Evolutionary conservation across 1,140 invertebrate species (phyloP).

Genomic region (Homalodisca vitripennis): DNA sequence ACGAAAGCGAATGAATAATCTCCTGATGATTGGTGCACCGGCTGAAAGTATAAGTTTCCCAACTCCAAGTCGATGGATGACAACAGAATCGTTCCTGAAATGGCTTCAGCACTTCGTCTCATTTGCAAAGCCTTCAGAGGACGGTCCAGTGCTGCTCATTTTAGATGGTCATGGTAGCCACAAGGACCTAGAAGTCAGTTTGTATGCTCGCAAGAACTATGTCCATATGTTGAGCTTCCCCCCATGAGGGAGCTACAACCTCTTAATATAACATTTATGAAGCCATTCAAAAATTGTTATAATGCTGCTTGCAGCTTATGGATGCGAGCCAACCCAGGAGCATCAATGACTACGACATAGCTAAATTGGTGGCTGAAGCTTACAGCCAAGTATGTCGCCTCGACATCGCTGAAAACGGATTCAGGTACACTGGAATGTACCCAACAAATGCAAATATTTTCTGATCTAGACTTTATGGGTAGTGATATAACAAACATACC

Average conservation of each 20-base stretch:
- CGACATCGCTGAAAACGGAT: no score
- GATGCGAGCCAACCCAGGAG: no score
- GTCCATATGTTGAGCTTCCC: constrained; percentile 41
- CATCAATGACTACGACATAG: no score
- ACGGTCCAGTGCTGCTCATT: constrained; percentile 43
- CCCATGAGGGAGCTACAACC: constrained; percentile 45
- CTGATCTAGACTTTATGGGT: no score
- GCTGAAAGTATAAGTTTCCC: constrained; percentile 41
- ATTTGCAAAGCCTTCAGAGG: constrained; percentile 40
- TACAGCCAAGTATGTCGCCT: no score
- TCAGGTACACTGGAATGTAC: no score
- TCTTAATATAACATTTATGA: constrained; percentile 49
- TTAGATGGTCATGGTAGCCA: constrained; percentile 45
- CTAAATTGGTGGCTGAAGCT: no score
- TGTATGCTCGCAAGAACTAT: constrained; percentile 38
- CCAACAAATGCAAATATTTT: no score
- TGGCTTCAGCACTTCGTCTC: constrained; percentile 45
- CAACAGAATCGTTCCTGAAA: constrained; percentile 42
- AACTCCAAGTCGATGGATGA: constrained; percentile 44
- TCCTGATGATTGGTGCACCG: constrained; percentile 44
- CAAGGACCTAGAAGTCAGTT: constrained; percentile 44
- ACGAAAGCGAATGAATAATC: constrained; percentile 39
- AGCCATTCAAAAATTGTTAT: constrained; percentile 43
- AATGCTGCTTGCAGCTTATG: no score
- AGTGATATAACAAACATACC: no score